Percentiles rank a stretch among this genome's conserved stretches.
Evolutionary conservation across 2,797 vertebrate genomes (phyloP).

Genomic region (Orientallactaga sibirica): DNA sequence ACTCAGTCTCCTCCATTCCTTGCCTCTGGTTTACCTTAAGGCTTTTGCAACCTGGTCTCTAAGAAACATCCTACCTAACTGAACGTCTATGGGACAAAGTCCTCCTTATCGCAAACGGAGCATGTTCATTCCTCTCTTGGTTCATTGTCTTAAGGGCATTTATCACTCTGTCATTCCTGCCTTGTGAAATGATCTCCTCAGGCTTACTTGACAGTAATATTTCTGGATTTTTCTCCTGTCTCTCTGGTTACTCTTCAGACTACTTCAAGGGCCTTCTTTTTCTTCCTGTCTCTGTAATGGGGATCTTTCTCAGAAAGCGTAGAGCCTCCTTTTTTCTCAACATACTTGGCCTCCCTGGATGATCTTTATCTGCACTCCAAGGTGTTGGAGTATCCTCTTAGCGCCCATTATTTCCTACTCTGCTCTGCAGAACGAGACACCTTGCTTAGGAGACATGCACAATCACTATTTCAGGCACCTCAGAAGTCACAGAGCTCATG

Average conservation of each 20-base stretch:
- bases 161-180: neutral
- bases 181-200: neutral
- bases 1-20: neutral
- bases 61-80: neutral
- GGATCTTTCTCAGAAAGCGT: neutral
- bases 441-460: neutral
- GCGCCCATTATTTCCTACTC: neutral
- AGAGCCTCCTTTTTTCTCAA: neutral
- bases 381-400: slow-evolving; percentile 5
- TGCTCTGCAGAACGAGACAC: slow-evolving; percentile 38
- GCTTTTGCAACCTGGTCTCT: neutral
- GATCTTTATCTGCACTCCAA: slow-evolving; percentile 6
- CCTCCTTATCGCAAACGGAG: neutral
- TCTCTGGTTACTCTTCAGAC: slow-evolving; percentile 21
- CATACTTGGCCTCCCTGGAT: neutral
- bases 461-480: neutral
- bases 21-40: neutral
- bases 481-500: neutral
- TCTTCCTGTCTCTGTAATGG: neutral
- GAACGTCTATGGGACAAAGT: neutral
- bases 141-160: neutral
- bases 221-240: slow-evolving; percentile 30
- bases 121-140: neutral
- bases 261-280: neutral
- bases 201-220: neutral